A percentile compares a stretch with the other conserved stretches of the same genome.
These are phyloP conservation scores for Apodemia mormo DNA, from an alignment of 2,888 invertebrate genomes.

Conservation along the genomic window DNA sequence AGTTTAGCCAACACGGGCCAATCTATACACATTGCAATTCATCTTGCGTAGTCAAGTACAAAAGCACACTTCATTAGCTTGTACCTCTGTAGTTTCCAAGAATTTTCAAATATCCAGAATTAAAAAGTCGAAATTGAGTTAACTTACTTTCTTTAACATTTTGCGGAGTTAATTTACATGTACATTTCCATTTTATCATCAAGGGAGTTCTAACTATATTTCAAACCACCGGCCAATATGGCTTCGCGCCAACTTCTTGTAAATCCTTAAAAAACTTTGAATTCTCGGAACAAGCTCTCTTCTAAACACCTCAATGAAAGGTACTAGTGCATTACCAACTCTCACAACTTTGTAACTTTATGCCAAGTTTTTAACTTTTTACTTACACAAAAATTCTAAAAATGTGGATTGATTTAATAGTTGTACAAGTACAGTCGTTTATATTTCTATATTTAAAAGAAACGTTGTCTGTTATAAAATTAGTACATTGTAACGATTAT, in stretches of 20 bases:
- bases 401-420: background rate
- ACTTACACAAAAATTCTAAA: background rate
- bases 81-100: background rate
- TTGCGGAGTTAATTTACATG: background rate
- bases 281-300: constrained; percentile 7
- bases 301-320: constrained; percentile 4
- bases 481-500: no score
- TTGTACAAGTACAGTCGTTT: background rate
- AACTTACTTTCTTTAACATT: background rate
- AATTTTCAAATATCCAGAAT: background rate
- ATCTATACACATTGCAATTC: no score
- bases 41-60: no score
- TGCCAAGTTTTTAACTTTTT: background rate
- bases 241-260: constrained; percentile 5
- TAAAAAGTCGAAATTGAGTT: background rate
- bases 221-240: background rate
- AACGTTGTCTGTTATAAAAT: no score
- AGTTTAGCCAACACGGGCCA: no score
- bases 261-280: constrained; percentile 16
- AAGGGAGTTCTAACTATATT: constrained; percentile 3
- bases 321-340: constrained; percentile 14
- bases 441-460: no score
- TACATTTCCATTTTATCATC: constrained; percentile 5
- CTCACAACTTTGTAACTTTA: constrained; percentile 3
- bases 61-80: no score